These are phyloP conservation scores for Tympanuchus pallidicinctus DNA, from an alignment of 2,113 vertebrate genomes.

Conservation along the genomic window DNA sequence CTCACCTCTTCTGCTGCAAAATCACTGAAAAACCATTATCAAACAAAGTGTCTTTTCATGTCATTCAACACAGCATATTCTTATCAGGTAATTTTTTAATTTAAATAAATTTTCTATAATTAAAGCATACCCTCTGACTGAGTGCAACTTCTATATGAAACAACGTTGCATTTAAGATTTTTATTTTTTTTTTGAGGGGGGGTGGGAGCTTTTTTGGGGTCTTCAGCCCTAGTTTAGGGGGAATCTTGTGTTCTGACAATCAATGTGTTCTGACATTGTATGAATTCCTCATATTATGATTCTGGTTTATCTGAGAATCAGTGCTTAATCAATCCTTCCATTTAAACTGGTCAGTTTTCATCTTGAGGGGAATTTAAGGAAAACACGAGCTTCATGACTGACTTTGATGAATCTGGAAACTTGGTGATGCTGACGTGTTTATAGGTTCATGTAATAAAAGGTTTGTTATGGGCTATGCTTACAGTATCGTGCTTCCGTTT, in stretches of 20 bases:
- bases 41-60: not conserved
- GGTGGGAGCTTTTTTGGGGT: not conserved
- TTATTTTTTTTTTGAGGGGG: too few relatives aligned
- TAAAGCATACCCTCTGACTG: not conserved
- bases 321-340: not conserved
- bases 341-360: not conserved
- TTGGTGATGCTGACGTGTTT: not conserved
- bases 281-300: not conserved
- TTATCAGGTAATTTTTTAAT: not conserved
- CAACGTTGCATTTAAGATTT: not conserved
- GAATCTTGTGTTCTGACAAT: not conserved
- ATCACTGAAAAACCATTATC: not conserved
- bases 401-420: not conserved
- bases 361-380: not conserved
- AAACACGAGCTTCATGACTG: not conserved
- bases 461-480: not conserved
- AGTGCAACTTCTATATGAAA: not conserved
- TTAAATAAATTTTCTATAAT: not conserved
- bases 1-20: not conserved
- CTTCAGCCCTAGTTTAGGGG: not conserved
- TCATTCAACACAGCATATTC: not conserved
- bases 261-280: not conserved
- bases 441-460: not conserved
- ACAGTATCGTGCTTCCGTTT: not conserved
- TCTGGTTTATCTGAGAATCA: not conserved